Evolutionary conservation across 2,797 vertebrate species (phyloP), one percentile per base, ranked within the genome.

Genomic region (Microhierax caerulescens): DNA sequence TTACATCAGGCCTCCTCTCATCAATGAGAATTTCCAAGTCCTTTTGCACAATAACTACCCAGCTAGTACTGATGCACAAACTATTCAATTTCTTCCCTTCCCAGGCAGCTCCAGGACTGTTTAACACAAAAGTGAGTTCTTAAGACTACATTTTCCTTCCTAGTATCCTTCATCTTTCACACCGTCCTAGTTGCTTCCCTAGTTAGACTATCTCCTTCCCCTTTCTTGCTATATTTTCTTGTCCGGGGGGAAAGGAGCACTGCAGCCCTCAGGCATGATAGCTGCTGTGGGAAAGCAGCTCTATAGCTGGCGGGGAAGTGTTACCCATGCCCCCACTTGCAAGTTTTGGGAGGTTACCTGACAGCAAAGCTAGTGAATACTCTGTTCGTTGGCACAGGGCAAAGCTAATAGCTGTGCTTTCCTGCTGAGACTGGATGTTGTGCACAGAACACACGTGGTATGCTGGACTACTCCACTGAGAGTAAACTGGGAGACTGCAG

Each of bases 1-100:
- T 48, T 91, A 95, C 63, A 95, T 74, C 87, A 95, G 69, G 61
- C 41, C n/a, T 85, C 37, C 61, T 80, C 70, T 90, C 59, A 88
- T 76, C 74, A 79, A 39, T 1, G 7, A 93, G 69, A 75, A 84
- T 86, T 95, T 88, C 50, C 1, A 9, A 81, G 77, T 57, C 75
- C 50, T 93, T 91, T 93, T 79, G 80, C 54, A 76, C 85, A 79
- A 25, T 54, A 93, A 69, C 51, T 48, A 73, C 72, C 54, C 76
- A 88, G 79, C 23, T 72, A 73, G 47, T 54, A 70, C 57, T 88
- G 90, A 84, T 1, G 3, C 47, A 67, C 23, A 67, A 88, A 39
- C 83, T 76, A 57, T 92, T 88, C 69, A 32, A 79, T 90, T 86
- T 67, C 57, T 94, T 67, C n/a, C 21, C 51, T 84, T 92, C 43